Base-by-base conservation (phyloP, 2,888 invertebrate species). In the Lepidocyrtoides sp. region DNA sequence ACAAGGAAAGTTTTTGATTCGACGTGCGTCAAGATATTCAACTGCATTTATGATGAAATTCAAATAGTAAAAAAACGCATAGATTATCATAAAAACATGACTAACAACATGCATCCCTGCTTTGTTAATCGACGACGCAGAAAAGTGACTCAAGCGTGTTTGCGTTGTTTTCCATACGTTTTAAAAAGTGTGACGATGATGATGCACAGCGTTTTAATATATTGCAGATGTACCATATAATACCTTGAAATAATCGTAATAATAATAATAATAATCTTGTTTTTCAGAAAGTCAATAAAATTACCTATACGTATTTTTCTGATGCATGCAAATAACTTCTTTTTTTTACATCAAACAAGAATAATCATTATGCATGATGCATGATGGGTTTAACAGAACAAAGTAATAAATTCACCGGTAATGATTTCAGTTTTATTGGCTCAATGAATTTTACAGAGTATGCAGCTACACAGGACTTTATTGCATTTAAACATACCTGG, bases 351-450 rank as follows among this genome's bases (percentile, higher is more conserved):
- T n/a, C 41, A 41, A 69, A 69, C 32, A 69, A 69, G 17, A 69
- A 32, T 14, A 26, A 7, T 1, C 29, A n/a, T 32, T 69, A n/a
- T 20, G 60, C 26, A 41, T 41, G 26, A 69, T n/a, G 20, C 69
- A 41, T 69, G 10, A 23, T 44, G 41, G 10, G 23, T 32, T n/a
- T 14, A n/a, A 20, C 41, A 41, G 41, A 17, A 5, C 1, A 12
- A 48, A 48, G 51, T 57, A 54, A 79, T 57, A 79, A 57, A 79
- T 41, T 79, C 26, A 54, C 57, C 32, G 57, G 79, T 57, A 57
- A 41, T 79, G 57, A 79, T 79, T 54, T 79, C 32, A 54, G 32
- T 54, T 79, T 79, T 79, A 79, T 79, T 79, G 79, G n/a, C 79
- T 79, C 32, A 79, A 57, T 79, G 57, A 79, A 57, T 57, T 79